Evolutionary conservation across 92 coral and sea anemone species (phyloP).

Genomic region (Umimayanthus kanabou): DNA sequence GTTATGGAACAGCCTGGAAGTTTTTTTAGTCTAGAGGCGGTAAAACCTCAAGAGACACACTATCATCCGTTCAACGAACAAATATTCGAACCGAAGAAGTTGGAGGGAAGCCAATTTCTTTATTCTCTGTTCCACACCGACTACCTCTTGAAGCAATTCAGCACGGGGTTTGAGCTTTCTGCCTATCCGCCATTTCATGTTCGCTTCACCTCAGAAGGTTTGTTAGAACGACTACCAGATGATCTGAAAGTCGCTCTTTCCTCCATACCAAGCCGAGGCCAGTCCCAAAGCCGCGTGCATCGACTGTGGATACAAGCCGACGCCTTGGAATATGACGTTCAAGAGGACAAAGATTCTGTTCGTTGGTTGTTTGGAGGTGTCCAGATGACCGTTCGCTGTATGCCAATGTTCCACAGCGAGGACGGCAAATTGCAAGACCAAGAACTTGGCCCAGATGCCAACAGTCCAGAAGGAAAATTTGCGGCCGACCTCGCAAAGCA

Average conservation of each 20-base stretch:
- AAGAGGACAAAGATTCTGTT: constrained; percentile 21
- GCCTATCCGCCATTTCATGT: constrained; percentile 42
- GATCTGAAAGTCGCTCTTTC: constrained; percentile 22
- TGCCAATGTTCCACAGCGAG: constrained; percentile 50
- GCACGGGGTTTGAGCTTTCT: constrained; percentile 50
- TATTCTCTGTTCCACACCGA: constrained; percentile 53
- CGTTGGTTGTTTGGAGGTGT: constrained; percentile 51
- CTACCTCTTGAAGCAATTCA: constrained; percentile 53
- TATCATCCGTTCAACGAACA: constrained; percentile 47
- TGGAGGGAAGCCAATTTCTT: constrained; percentile 44
- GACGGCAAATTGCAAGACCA: constrained; percentile 48
- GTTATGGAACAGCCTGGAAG: constrained; percentile 35
- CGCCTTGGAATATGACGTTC: constrained; percentile 42
- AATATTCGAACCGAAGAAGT: constrained; percentile 29
- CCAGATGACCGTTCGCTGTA: constrained; percentile 47
- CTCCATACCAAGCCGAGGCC: constrained; percentile 46
- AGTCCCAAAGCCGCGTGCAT: constrained; percentile 36
- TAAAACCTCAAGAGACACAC: constrained; percentile 37
- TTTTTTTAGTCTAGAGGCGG: constrained; percentile 46
- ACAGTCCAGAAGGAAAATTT: constrained; percentile 49
- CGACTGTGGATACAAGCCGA: constrained; percentile 55
- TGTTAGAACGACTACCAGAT: constrained; percentile 35
- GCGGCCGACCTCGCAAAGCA: constrained; percentile 39
- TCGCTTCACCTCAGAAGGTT: constrained; percentile 41
- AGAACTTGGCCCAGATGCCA: constrained; percentile 42